These are phyloP conservation scores for Trachythela sp. DNA, from an alignment of 64 coral and sea anemone genomes.

Conservation along the genomic window DNA sequence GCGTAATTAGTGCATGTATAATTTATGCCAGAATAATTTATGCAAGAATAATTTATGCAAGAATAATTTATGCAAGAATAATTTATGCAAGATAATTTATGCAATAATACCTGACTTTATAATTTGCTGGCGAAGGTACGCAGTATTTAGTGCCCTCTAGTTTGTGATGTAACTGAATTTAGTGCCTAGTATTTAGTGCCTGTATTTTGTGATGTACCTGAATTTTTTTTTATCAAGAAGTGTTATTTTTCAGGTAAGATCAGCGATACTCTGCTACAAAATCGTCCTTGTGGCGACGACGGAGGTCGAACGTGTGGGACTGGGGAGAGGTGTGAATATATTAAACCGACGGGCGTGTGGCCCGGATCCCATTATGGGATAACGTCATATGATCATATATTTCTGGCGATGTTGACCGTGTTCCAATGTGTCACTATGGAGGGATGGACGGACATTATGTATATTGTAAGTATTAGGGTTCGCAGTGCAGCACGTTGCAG, in stretches of 20 bases:
- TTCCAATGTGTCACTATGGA: conserved; percentile 99
- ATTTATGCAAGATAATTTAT: too few species aligned
- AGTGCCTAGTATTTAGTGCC: too few species aligned
- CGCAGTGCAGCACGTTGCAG: too few species aligned
- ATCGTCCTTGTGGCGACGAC: conserved; percentile 55
- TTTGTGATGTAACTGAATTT: too few species aligned
- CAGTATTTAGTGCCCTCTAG: too few species aligned
- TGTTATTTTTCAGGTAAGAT: conserved; percentile 45
- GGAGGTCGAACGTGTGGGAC: conserved; percentile 48
- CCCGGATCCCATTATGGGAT: conserved; percentile 79
- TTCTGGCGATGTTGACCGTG: conserved; percentile 89
- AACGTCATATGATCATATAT: conserved; percentile 98
- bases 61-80: too few species aligned
- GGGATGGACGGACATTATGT: conserved; percentile 99
- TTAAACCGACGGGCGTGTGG: conserved; percentile 45
- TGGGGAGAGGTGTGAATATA: conserved; percentile 40
- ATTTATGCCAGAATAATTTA: too few species aligned
- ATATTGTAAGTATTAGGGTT: conserved; percentile 68
- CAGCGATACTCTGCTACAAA: conserved; percentile 29
- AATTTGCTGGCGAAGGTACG: too few species aligned
- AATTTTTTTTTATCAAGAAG: not conserved
- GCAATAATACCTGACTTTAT: too few species aligned
- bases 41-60: too few species aligned
- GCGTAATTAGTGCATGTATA: too few species aligned
- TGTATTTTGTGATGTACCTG: not conserved